Evolutionary conservation across 2,113 vertebrate genomes (phyloP), one percentile per base, ranked within the genome.

Genomic region (Hippolais icterina): DNA sequence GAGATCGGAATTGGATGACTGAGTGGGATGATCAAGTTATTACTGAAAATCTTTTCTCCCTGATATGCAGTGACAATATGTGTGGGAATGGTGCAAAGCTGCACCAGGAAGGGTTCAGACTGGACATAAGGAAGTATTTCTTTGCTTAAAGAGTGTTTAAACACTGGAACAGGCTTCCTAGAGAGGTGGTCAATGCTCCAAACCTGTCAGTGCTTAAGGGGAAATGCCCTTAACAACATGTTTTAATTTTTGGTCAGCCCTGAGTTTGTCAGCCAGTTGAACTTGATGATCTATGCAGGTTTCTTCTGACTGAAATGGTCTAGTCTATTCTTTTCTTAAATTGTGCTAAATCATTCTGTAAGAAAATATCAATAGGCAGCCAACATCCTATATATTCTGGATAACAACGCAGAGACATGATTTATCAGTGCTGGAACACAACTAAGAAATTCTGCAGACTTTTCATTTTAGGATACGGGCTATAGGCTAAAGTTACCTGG

Each of bases 211-310:
- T 19, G 9, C 65, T 79, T 28, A 10, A 78, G 41, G 22, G 8
- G 4, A 13, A 91, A 52, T 3, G 3, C 1, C 5, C 16, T 74
- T 39, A 70, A 42, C 3, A 29, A 39, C 1, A 2, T 12, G 1
- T 15, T 65, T 56, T 39, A 37, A 47, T 69, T 64, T 90, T 60
- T 61, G 4, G 6, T 52, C 23, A 61, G 11, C 56, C 13, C 17
- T 61, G 37, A 69, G 25, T 2, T 31, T 24, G 12, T 60, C 49
- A 50, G 25, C 29, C 8, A 39, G 35, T 39, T 29, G 46, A 12
- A 60, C 11, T 25, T 60, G 18, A 46, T 65, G 9, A 35, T 42
- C 4, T 0, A 1, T 50, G 11, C 9, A 54, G 5, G 8, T 47
- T 4, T 15, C 5, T 60, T 56, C 27, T 31, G 83, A 18, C 5